Percentiles rank a stretch among this genome's conserved stretches.
Conservation (phyloP, 2,888 invertebrate species). For the Leucoma salicis region DNA sequence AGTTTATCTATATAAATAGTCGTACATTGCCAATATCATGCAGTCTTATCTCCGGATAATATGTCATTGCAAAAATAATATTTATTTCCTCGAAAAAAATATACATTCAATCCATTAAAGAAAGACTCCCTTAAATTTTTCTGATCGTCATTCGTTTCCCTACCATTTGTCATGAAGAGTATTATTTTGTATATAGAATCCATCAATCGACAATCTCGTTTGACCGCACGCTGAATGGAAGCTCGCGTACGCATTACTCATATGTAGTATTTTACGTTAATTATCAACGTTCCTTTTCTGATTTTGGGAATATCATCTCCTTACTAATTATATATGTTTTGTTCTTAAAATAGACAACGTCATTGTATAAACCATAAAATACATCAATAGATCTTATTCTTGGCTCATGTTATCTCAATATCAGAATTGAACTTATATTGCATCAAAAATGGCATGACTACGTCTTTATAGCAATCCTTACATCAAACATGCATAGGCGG, state of each 20-base stretch:
- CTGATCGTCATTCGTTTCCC: neutral
- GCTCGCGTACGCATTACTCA: constrained; percentile 38
- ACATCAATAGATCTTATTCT: no score
- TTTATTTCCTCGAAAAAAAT: no score
- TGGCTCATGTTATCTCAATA: constrained; percentile 28
- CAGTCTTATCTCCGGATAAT: no score
- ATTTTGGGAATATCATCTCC: constrained; percentile 25
- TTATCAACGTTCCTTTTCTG: constrained; percentile 27
- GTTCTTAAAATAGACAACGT: neutral
- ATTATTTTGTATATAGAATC: neutral
- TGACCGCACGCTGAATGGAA: constrained; percentile 27
- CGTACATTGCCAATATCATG: no score
- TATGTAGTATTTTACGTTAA: constrained; percentile 14
- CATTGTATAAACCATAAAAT: neutral
- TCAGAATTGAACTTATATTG: constrained; percentile 23
- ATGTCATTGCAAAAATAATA: no score
- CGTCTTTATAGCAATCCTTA: neutral
- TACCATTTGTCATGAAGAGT: neutral
- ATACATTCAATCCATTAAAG: no score
- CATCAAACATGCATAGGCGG: neutral
- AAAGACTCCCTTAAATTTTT: neutral
- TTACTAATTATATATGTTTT: neutral
- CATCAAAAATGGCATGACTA: neutral
- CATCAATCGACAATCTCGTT: constrained; percentile 41
- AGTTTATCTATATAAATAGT: no score